phyloP scores from a whole-genome alignment of 2,113 vertebrate species.

The Passer domesticus region DNA sequence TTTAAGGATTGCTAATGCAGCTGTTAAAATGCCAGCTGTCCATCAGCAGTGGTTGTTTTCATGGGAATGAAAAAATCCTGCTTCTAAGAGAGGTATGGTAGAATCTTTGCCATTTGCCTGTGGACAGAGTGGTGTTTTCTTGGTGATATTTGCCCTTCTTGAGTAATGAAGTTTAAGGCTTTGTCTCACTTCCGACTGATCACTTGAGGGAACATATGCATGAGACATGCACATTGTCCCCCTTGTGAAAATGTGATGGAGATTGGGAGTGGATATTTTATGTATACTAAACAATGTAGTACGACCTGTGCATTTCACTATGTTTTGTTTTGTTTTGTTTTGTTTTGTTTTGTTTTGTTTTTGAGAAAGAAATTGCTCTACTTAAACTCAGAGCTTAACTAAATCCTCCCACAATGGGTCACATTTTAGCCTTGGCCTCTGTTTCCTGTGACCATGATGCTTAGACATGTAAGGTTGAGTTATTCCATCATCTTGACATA shows the following conservation, averaged over 20 bases:
- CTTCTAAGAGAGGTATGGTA: not conserved
- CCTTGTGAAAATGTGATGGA: not conserved
- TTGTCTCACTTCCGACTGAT: not conserved
- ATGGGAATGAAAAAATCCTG: not conserved
- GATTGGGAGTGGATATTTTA: not conserved
- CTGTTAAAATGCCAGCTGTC: not conserved
- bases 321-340: not conserved
- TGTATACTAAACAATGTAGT: not conserved
- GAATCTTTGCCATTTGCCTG: fast-evolving
- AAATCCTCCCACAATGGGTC: slow-evolving; percentile 36
- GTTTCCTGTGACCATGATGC: slow-evolving; percentile 55
- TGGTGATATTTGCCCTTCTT: not conserved
- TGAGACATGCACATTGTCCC: not conserved
- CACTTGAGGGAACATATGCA: fast-evolving
- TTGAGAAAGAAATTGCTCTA: not conserved
- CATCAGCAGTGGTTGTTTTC: not conserved
- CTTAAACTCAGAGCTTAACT: slow-evolving; percentile 13
- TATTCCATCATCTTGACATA: slow-evolving; percentile 66
- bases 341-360: not conserved
- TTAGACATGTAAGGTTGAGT: slow-evolving; percentile 53
- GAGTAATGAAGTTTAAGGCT: not conserved
- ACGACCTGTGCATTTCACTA: not conserved
- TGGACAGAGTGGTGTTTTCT: fast-evolving
- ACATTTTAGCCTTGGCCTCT: slow-evolving; percentile 60
- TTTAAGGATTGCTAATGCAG: not conserved